A percentile compares a stretch with the other conserved stretches of the same genome.
Evolutionary conservation across 2,113 vertebrate species (phyloP).

Genomic region (Prietella phreatophila): DNA sequence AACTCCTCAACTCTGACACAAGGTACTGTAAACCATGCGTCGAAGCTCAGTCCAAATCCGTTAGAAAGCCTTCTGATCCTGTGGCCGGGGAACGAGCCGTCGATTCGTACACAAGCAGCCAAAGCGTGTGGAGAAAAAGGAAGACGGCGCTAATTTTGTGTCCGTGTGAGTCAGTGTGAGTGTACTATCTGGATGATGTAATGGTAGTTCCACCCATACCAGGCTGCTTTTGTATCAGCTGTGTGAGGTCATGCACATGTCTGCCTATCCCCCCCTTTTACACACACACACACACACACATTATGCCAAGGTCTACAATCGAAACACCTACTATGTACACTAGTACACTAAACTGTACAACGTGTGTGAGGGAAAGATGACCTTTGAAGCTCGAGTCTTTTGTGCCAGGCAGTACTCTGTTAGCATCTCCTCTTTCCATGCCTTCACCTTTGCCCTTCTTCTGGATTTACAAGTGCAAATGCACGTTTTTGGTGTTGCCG

Average conservation of each 20-base stretch:
- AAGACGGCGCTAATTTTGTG: constrained; percentile 12
- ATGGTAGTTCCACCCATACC: constrained; percentile 38
- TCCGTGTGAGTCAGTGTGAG: constrained; percentile 33
- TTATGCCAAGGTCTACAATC: constrained; percentile 34
- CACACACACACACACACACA: neutral
- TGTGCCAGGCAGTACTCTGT: constrained; percentile 59
- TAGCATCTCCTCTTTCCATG: constrained; percentile 46
- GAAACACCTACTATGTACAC: constrained; percentile 17
- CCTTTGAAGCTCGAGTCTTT: constrained; percentile 41
- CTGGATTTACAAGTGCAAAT: neutral
- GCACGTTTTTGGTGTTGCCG: neutral
- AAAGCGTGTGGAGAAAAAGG: neutral
- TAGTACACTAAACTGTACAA: neutral
- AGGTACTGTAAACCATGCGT: neutral
- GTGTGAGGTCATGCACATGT: constrained; percentile 7
- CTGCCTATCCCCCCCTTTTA: no score
- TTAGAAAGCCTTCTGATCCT: neutral
- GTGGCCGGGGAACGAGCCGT: neutral
- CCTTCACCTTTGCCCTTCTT: constrained; percentile 2
- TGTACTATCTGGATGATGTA: constrained; percentile 47
- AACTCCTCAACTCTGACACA: neutral
- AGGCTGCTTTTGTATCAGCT: constrained; percentile 31
- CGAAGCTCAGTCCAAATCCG: neutral
- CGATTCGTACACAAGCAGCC: neutral
- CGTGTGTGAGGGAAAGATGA: constrained; percentile 23